Base-by-base conservation (phyloP, 2,797 vertebrate genomes). In the Hipposideros larvatus region DNA sequence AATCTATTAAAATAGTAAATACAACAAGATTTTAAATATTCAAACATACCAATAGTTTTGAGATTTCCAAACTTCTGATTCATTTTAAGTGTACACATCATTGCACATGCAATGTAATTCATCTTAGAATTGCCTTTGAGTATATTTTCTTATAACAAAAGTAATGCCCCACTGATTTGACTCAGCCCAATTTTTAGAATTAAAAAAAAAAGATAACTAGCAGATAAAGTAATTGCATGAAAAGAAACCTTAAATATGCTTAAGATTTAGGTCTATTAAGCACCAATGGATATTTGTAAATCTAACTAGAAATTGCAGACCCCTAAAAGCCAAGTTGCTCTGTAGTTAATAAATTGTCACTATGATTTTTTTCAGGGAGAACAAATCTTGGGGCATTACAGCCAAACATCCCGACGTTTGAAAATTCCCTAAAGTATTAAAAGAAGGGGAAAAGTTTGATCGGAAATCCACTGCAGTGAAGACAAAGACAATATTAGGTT, bases 341-440 rank as follows among this genome's bases (percentile, higher is more conserved):
- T 99, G 99, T 99, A 99, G 99, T 99, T 99, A 99, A 99, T 99
- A 99, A 99, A 99, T 99, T 99, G 99, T 99, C 99, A 99, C 99
- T 99, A 99, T 99, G 99, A 99, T 99, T 99, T 99, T 99, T 99
- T 99, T 99, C 99, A 99, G 99, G 99, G 99, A 99, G 99, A 99
- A 99, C 99, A 99, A 99, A 99, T 99, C 99, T 99, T 99, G 99
- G 99, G 99, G 99, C 99, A 99, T 99, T 99, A 99, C 99, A 99
- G 99, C 99, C 99, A 99, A 99, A 99, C 99, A 99, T 99, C 99
- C 99, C 99, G 99, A 99, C 99, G 99, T 99, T 99, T 99, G 99
- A 99, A 99, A 99, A 99, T 99, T 99, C 99, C 99, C 99, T 99
- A 99, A 99, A 99, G 99, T 99, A 99, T 99, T 99, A 99, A 99